Evolutionary conservation across 1,140 invertebrate genomes (phyloP).

Genomic region (Dendroctonus valens): DNA sequence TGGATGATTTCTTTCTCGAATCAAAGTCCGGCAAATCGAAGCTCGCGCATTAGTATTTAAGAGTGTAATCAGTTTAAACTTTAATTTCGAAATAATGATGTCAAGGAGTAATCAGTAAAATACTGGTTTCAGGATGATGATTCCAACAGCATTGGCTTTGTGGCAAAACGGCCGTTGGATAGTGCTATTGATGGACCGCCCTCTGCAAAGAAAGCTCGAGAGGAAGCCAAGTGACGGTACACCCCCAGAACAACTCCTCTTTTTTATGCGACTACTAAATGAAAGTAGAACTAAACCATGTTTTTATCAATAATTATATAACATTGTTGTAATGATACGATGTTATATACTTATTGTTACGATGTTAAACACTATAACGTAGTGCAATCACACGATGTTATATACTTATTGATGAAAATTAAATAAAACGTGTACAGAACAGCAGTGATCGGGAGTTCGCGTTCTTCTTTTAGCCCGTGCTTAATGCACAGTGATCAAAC

Average conservation of each 20-base stretch:
- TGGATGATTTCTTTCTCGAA: no score
- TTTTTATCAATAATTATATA: neutral
- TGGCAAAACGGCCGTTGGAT: slow-evolving; percentile 44
- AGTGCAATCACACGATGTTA: neutral
- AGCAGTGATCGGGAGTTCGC: slow-evolving; percentile 13
- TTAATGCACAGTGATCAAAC: no score
- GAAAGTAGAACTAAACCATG: slow-evolving; percentile 25
- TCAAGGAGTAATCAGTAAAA: neutral
- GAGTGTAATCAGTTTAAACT: neutral
- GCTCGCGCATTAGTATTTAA: no score
- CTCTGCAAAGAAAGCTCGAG: slow-evolving; percentile 49
- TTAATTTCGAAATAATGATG: neutral
- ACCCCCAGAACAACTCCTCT: slow-evolving; percentile 13
- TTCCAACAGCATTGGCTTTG: slow-evolving; percentile 24
- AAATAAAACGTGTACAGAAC: slow-evolving; percentile 17
- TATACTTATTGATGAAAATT: slow-evolving; percentile 9
- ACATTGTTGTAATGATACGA: neutral
- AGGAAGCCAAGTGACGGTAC: slow-evolving; percentile 51
- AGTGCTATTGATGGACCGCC: slow-evolving; percentile 41
- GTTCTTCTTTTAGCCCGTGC: neutral
- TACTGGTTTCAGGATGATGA: slow-evolving; percentile 24
- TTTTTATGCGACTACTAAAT: slow-evolving; percentile 41
- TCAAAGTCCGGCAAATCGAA: no score
- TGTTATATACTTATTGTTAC: slow-evolving; percentile 11
- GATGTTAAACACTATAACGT: no score